A percentile compares a stretch with the other conserved stretches of the same genome.
These are phyloP conservation scores for Thaumetopoea pityocampa DNA, from an alignment of 1,140 invertebrate genomes.

Conservation along the genomic window DNA sequence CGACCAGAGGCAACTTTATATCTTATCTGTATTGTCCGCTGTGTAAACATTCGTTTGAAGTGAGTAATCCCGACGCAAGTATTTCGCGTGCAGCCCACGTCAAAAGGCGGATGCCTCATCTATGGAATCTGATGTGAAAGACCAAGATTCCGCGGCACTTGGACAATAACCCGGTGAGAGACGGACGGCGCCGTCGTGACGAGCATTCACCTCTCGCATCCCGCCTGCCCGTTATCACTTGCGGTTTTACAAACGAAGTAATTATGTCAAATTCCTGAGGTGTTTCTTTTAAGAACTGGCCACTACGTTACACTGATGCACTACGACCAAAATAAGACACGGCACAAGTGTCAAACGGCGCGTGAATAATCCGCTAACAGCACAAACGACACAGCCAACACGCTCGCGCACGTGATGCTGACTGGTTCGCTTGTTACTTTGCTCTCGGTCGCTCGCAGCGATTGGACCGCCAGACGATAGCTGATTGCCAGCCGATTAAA, in stretches of 20 bases:
- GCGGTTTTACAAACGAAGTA: conserved; percentile 25
- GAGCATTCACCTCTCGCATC: conserved; percentile 71
- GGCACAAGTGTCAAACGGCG: conserved; percentile 59
- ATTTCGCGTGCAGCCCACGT: conserved; percentile 55
- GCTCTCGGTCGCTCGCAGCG: conserved; percentile 52
- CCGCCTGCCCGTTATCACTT: conserved; percentile 36
- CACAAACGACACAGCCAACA: conserved; percentile 38
- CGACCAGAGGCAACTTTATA: conserved; percentile 22
- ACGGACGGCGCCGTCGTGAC: conserved; percentile 68
- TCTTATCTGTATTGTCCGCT: conserved; percentile 52
- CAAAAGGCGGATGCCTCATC: conserved; percentile 55
- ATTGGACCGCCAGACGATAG: conserved; percentile 48
- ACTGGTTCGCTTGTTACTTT: conserved; percentile 55
- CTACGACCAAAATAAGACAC: conserved; percentile 55
- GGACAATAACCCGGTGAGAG: conserved; percentile 72
- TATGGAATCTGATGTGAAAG: conserved; percentile 68
- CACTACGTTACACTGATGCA: conserved; percentile 55
- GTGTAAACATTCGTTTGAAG: conserved; percentile 55
- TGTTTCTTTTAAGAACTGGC: conserved; percentile 41
- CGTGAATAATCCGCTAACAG: conserved; percentile 45
- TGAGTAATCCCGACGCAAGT: conserved; percentile 36
- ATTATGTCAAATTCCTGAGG: conserved; percentile 30
- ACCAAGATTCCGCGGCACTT: conserved; percentile 72
- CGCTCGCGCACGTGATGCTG: conserved; percentile 66
- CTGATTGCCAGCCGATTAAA: conserved; percentile 34